These are phyloP conservation scores for Cygnus atratus DNA, from an alignment of 2,113 vertebrate genomes.

Conservation along the genomic window DNA sequence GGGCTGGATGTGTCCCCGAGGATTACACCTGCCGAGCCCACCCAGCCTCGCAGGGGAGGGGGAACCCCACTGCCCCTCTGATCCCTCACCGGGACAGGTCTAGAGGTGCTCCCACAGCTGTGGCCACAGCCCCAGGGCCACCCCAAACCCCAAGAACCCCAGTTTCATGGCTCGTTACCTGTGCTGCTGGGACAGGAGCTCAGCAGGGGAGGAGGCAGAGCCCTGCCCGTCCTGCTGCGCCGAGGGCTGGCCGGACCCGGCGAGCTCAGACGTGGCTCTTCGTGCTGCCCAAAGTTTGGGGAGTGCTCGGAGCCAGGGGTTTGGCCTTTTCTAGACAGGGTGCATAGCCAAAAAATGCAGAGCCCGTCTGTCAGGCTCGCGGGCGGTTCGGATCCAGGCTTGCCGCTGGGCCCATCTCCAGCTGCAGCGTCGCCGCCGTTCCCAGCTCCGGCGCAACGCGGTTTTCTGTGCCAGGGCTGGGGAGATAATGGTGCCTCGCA, in stretches of 20 bases:
- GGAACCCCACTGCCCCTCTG: fast-evolving
- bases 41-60: neutral
- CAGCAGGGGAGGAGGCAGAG: fast-evolving
- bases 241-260: neutral
- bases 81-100: neutral
- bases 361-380: neutral
- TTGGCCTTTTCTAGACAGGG: neutral
- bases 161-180: fast-evolving
- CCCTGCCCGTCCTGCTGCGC: fast-evolving
- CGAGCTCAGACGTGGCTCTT: neutral
- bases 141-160: neutral
- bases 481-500: fast-evolving
- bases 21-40: neutral
- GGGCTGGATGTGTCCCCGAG: neutral
- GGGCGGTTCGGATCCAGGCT: neutral
- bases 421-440: neutral
- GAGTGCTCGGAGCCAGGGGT: neutral
- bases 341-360: neutral
- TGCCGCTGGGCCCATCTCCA: neutral
- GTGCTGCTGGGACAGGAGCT: fast-evolving
- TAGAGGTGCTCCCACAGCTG: neutral
- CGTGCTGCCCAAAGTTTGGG: neutral
- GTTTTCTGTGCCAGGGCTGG: neutral
- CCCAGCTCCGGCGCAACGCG: fast-evolving
- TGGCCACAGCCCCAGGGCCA: fast-evolving